Evolutionary conservation across 2,113 vertebrate genomes (phyloP), one percentile per base, ranked within the genome.

Genomic region (Muscicapa adusta): DNA sequence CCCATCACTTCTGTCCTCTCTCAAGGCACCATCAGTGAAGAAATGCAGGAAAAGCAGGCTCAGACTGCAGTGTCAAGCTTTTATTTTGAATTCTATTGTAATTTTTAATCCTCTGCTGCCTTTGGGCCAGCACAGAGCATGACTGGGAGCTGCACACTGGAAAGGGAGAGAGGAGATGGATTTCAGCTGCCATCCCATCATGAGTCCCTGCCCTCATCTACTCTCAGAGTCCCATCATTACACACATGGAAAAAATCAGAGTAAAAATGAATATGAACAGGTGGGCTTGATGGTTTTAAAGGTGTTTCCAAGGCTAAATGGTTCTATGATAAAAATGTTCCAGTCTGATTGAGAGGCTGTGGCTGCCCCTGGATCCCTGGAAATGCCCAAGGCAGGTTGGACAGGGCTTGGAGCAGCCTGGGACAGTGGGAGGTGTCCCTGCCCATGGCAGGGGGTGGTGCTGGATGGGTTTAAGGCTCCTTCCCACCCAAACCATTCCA

Each of bases 111-210:
- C 5, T 28, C 42, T 73, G n/a, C 20, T 61, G 33, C 14, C 1
- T 42, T 42, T 48, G 18, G 40, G 53, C n/a, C 58, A 43, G 51
- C 25, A 42, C 19, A 22, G n/a, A 43, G 10, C 14, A 22, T 1
- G 22, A 8, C 8, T 24, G 34, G 3, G 50, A 34, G 34, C 33
- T 34, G 50, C 17, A 43, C 3, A 3, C 20, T 13, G 34, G 54
- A 40, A 26, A 22, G 7, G 1, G 20, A 43, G 50, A 42, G n/a
- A 17, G 22, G 10, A 50, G 26, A 36, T 0, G 1, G 34, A 82
- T n/a, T 56, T 24, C 5, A 14, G 51, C 50, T 60, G 25, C 68
- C 22, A 5, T 9, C 1, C 1, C 40, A 26, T 0, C 42, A 7
- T 0, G 17, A 40, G 8, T 2, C 10, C 34, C 24, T 29, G 48